Base-by-base conservation (phyloP, 2,888 invertebrate species). In the Belgica antarctica region DNA sequence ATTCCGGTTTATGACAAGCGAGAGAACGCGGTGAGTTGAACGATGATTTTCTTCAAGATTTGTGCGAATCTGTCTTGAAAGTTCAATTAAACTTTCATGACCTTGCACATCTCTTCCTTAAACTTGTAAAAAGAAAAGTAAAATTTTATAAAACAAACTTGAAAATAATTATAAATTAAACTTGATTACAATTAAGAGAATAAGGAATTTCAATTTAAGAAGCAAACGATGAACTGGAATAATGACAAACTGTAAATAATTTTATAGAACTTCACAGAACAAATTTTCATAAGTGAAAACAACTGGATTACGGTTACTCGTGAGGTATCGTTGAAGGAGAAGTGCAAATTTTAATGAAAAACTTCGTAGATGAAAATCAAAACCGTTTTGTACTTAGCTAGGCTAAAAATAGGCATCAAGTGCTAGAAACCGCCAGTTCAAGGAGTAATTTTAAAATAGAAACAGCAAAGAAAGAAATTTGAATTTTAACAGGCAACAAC, bases 261-360 rank as follows among this genome's bases (percentile, higher is more conserved):
- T 70, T 61, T 87, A 85, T 91, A 94, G 94, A 94, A 94, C 86
- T 91, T 94, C 89, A 93, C 92, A 85, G 92, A 93, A 88, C 89
- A 91, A 86, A 89, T 92, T 84, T 91, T 93, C 86, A 87, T 93
- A 86, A 94, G 93, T 86, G 92, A 93, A 86, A 92, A 91, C 81
- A 89, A 89, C 85, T 93, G 93, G 93, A 90, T 92, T 84, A 88
- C 89, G 83, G 88, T 90, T 84, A 92, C 91, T 82, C 88, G n/a
- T 24, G 27, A 59, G 27, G 27, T 27, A 59, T 59, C 59, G 25
- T 59, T 12, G 4, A 24, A 59, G 4, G 19, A 24, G 24, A 59
- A 59, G 27, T 59, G 19, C n/a, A 24, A 22, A 22, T 46, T 7
- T 46, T 15, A 46, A n/a, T 46, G 31, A 31, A 10, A n/a, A n/a